Base-by-base conservation (phyloP, 2,113 vertebrate genomes). In the Scophthalmus maximus region DNA sequence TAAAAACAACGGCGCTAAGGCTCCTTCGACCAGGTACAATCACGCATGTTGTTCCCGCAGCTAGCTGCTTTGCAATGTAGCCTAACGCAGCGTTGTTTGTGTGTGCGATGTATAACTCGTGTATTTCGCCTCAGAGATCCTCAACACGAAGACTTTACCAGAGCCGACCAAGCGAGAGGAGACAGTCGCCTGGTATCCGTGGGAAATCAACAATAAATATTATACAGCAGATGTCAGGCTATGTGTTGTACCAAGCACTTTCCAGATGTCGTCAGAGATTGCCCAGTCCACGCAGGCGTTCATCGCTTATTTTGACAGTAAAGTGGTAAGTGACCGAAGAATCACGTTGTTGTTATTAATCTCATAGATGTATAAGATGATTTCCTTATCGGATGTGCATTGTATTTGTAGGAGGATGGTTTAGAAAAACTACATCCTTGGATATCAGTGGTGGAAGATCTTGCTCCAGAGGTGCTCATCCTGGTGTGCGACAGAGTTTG, bases 191-290 rank as follows among this genome's bases (percentile, higher is more conserved):
- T 96, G 95, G 88, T 98, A 98, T 79, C 97, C 97, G 36, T 99
- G 98, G 98, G 97, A 94, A 14, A 98, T 99, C 86, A 97, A 97
- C 84, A 99, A 99, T 87, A 99, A 99, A 71, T 99, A 99, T 8
- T 99, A 99, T 8, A 97, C 95, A 0, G 98, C 98, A 9, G 91
- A 95, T 32, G 94, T 99, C 57, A 94, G 94, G 29, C 89, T 99
- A 0, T 99, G 97, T 30, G 95, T 95, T 5, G 96, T 98, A 6
- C 95, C 96, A 9, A 94, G 79, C 87, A 94, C 89, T 0, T 95
- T 92, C 40, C 92, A 93, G 0, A 90, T 99, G 79, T 95, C 95
- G 2, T 82, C 70, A 20, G 96, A 95, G 42, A 95, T 99, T n/a
- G 96, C 96, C 0, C 94, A 96, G 68, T 90, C 95, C 0, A 94